Base-by-base conservation (phyloP, 2,797 vertebrate genomes). In the Meriones psammophilus region DNA sequence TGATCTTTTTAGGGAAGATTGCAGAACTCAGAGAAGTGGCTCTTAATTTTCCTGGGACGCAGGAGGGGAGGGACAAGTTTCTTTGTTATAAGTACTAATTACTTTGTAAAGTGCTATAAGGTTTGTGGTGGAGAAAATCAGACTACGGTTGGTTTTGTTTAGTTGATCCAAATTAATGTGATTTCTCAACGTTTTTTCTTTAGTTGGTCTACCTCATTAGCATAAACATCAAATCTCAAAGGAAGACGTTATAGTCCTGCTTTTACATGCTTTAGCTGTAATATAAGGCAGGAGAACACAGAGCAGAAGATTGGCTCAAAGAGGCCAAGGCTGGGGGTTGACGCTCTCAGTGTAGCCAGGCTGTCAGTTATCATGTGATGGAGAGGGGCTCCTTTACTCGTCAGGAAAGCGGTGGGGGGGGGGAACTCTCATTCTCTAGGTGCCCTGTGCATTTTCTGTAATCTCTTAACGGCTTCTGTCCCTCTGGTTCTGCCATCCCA, bases 1-100 rank as follows among this genome's bases (percentile, higher is more conserved):
- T 83, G 5, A 39, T 83, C 74, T 89, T 93, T 80, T 88, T 22
- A 88, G 46, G 26, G 46, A 58, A 78, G 56, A 85, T 20, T 62
- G 5, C n/a, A 46, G 30, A 95, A 69, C 68, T 95, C 78, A 58
- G 1, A 17, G 17, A 60, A 60, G 60, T 39, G 64, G 7, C 64
- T 96, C 89, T 91, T 91, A 18, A 74, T 91, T 96, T 96, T 85
- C 71, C 71, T 56, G 60, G 85, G 69, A 69, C 78, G 87, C 81
- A 69, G 46, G 62, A 60, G 56, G 28, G 60, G 60, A 50, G 73
- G 36, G 77, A 3, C 13, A 22, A 6, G 39, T 85, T 73, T 87
- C 62, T 96, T 91, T 95, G 91, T 89, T 87, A 22, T 36, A n/a
- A 93, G 94, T 92, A 91, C 94, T 94, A 96, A 92, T 97, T 89